phyloP scores from a whole-genome alignment of 2,113 vertebrate species.

The Tautogolabrus adspersus region DNA sequence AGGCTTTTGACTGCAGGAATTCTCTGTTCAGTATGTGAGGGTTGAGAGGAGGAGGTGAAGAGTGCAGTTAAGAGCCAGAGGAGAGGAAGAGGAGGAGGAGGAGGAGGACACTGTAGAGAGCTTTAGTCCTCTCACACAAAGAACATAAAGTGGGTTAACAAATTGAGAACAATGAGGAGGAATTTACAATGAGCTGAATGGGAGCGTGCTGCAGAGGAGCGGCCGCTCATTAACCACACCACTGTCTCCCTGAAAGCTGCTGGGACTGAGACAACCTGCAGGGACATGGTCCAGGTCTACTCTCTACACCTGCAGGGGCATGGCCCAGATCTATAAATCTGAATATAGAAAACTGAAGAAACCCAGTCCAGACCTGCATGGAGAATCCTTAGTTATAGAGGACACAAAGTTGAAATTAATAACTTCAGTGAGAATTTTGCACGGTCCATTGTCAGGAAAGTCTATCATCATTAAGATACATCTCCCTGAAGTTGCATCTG shows the following conservation, averaged over 20 bases:
- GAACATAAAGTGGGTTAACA: slow-evolving; percentile 77
- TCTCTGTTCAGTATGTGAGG: slow-evolving; percentile 14
- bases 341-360: too few relatives aligned
- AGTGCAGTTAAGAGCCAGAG: slow-evolving; percentile 27
- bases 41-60: slow-evolving; percentile 20
- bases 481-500: too few relatives aligned
- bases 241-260: too few relatives aligned
- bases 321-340: too few relatives aligned
- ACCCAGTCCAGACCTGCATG: too few relatives aligned
- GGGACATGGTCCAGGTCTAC: too few relatives aligned
- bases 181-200: slow-evolving; percentile 74
- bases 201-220: slow-evolving; percentile 32
- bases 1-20: slow-evolving; percentile 40
- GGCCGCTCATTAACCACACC: slow-evolving; percentile 35
- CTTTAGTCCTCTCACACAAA: slow-evolving; percentile 77
- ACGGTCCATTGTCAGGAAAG: too few relatives aligned
- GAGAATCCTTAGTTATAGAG: too few relatives aligned
- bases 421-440: too few relatives aligned
- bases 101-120: slow-evolving; percentile 52
- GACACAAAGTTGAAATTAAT: too few relatives aligned
- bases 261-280: neutral
- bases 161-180: slow-evolving; percentile 83
- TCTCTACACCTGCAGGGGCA: too few relatives aligned
- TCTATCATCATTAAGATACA: too few relatives aligned
- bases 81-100: slow-evolving; percentile 56